Evolutionary conservation across 2,797 vertebrate species (phyloP), one percentile per base, ranked within the genome.

Genomic region (Amblyopsis hoosieri): DNA sequence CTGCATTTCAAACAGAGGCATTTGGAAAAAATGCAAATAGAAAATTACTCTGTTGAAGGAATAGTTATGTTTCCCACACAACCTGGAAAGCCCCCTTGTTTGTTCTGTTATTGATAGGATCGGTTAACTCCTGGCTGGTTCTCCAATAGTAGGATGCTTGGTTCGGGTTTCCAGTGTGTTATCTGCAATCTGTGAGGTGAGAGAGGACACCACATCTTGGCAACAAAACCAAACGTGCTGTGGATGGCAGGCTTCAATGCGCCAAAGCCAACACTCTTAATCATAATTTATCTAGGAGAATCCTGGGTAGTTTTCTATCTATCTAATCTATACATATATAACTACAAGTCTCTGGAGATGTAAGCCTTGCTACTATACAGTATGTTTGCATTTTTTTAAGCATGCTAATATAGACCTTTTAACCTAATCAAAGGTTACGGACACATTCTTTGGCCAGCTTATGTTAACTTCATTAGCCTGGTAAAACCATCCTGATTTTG

Each of bases 51-150:
- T 67, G 76, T 37, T 37, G 9, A 37, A 37, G 75, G 78, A 86
- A 71, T 64, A 69, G 64, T 60, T 58, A 19, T 69, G 63, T 63
- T 85, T 82, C 85, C 82, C 84, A 83, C 74, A 76, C 67, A 45
- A 37, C 57, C 78, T 79, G 69, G 69, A 72, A 3, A 69, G 66
- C 62, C 12, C 54, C 51, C 62, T 47, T 79, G 76, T 90, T 80
- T 81, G 82, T 79, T 76, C 78, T 23, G 57, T 70, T 78, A 67
- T 50, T 70, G 85, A 90, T 89, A 81, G 60, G 66, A 88, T 85
- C 82, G 60, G 51, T 64, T 77, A 73, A 70, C 76, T 84, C 70
- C 60, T 57, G 64, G 70, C 72, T 67, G 56, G 79, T 80, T 71
- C 52, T 85, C 63, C 60, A 69, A 77, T 82, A 76, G 81, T 72